Percentiles rank a stretch among this genome's conserved stretches.
Conservation (phyloP, 2,113 vertebrate species). For the Cricetomys ansorgei region DNA sequence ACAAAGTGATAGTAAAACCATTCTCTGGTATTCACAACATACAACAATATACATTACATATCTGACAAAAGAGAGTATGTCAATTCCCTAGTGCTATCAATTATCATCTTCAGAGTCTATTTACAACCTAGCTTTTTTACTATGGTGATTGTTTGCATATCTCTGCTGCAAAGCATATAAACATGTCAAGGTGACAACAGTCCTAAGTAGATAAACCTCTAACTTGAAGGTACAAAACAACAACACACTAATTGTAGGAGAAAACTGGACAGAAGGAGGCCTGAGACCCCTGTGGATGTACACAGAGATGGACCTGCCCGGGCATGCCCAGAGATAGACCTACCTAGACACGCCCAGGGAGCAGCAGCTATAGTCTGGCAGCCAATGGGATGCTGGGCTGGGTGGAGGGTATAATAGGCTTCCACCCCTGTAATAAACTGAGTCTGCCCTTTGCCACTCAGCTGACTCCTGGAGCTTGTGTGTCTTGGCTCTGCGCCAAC, state of each 20-base stretch:
- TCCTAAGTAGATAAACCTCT: background rate
- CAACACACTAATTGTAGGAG: background rate
- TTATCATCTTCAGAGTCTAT: background rate
- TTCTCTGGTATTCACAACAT: background rate
- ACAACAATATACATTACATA: background rate
- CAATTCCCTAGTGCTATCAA: background rate
- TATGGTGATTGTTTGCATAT: background rate
- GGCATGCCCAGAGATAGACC: too few relatives aligned
- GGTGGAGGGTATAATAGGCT: too few relatives aligned
- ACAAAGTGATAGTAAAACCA: background rate
- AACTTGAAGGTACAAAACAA: background rate
- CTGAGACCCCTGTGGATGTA: too few relatives aligned
- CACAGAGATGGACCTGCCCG: too few relatives aligned
- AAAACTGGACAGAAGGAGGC: too few relatives aligned
- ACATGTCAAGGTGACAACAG: background rate
- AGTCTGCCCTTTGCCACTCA: too few relatives aligned
- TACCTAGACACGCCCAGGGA: too few relatives aligned
- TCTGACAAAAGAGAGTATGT: background rate
- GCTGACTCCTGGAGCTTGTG: too few relatives aligned
- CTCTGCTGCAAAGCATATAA: background rate
- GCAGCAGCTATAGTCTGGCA: too few relatives aligned
- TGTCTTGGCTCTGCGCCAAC: too few relatives aligned
- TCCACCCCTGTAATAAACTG: too few relatives aligned
- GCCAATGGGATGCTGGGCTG: too few relatives aligned
- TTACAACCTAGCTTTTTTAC: background rate